Conservation (phyloP, 1,140 invertebrate genomes). For the Eubasilissa regina region DNA sequence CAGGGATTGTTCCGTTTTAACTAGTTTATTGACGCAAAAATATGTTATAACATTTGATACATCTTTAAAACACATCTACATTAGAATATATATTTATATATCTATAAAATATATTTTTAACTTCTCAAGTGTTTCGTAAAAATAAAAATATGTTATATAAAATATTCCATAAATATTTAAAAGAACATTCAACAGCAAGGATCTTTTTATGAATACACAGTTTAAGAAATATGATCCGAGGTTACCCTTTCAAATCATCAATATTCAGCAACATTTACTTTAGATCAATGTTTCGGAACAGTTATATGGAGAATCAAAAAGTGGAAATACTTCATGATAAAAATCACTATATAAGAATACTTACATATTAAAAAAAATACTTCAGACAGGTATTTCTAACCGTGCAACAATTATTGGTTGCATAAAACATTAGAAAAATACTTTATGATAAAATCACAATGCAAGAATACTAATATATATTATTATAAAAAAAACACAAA, state of each 20-base stretch:
- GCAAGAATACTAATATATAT: constrained; percentile 28
- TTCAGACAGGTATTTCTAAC: too few relatives aligned
- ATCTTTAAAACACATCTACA: background rate
- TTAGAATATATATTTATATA: constrained; percentile 11
- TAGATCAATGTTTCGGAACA: constrained; percentile 4
- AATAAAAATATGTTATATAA: background rate
- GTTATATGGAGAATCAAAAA: constrained; percentile 7
- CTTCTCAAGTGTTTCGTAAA: too few relatives aligned
- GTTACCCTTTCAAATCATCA: constrained; percentile 4
- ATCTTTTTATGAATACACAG: background rate
- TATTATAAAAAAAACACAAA: background rate
- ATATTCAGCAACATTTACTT: background rate
- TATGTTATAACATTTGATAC: background rate
- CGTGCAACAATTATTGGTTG: too few relatives aligned
- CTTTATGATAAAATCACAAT: constrained; percentile 20
- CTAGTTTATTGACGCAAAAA: constrained; percentile 3
- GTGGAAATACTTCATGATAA: constrained; percentile 8
- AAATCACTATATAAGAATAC: constrained; percentile 29
- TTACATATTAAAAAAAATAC: background rate
- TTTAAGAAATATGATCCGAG: background rate
- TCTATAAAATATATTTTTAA: background rate
- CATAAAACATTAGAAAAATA: background rate
- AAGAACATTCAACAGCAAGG: constrained; percentile 5
- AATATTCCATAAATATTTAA: constrained; percentile 3
- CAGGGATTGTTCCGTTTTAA: background rate